Percentiles rank a stretch among this genome's conserved stretches.
Evolutionary conservation across 2,888 invertebrate genomes (phyloP).

Genomic region (Sisyra terminalis): DNA sequence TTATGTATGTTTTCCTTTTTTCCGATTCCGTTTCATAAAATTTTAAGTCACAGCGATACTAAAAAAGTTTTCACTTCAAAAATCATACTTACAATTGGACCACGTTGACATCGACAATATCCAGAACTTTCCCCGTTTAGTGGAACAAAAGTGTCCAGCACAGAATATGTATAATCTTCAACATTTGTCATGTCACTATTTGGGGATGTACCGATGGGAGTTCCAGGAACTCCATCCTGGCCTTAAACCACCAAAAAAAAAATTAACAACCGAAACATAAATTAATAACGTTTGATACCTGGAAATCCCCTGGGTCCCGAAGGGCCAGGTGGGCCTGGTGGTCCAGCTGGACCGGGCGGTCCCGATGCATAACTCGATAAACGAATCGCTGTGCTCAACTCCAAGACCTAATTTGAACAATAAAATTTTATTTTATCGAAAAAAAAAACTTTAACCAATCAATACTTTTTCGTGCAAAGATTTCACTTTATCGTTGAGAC

Average conservation of each 20-base stretch:
- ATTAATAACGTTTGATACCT: conserved; percentile 18
- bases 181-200: conserved; percentile 15
- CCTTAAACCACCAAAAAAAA: conserved; percentile 10
- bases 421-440: background rate
- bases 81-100: conserved; percentile 42
- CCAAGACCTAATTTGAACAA: background rate
- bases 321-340: conserved; percentile 29
- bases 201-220: conserved; percentile 11
- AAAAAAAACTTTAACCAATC: background rate
- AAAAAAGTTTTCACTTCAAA: too few species aligned
- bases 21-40: too few species aligned
- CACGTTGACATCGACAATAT: conserved; percentile 47
- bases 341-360: conserved; percentile 31
- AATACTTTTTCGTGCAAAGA: conserved; percentile 30
- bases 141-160: conserved; percentile 42
- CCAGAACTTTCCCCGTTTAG: conserved; percentile 18
- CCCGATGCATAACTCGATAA: conserved; percentile 33
- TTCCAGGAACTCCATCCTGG: conserved; percentile 15
- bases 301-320: conserved; percentile 29
- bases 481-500: conserved; percentile 37
- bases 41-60: too few species aligned
- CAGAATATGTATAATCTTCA: conserved; percentile 34
- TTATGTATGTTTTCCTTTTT: too few species aligned
- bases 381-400: conserved; percentile 33
- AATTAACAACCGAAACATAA: conserved; percentile 1